Base-by-base conservation (phyloP, 2,797 vertebrate species). In the Hyperoplus lanceolatus region DNA sequence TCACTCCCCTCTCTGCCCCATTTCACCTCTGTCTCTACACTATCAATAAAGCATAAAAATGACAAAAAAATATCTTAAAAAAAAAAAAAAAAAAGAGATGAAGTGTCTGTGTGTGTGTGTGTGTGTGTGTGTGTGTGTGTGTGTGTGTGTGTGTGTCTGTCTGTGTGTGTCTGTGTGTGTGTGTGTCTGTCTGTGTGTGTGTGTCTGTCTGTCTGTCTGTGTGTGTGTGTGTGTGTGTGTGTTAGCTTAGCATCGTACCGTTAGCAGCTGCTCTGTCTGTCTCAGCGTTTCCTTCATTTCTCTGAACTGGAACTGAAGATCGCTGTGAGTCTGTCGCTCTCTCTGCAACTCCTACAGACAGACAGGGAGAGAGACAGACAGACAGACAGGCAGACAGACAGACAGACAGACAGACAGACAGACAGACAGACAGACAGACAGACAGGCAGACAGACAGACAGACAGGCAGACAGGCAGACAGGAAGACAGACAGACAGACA, bases 241-340 rank as follows among this genome's bases (percentile, higher is more conserved):
- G 51, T 29, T 41, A 15, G 54, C 42, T 8, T 21, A 12, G 18
- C 5, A 11, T 18, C 70, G 94, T 83, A 98, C 97, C 90, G 90
- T 95, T 45, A 98, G 94, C 91, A 97, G 89, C 66, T 97, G 96
- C 61, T 98, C 96, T 2, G 95, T 96, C 51, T 96, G 94, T 82
- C 93, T 96, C 87, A 98, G 87, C n/a, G 95, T 95, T 61, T 97
- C 96, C 55, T 95, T 96, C 66, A 96, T 94, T 75, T 97, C 96
- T 0, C 87, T 93, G 29, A 97, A 96, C 87, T 97, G 96, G 73
- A 97, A 96, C 81, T 96, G 95, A 75, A 98, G 85, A 41, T 96
- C 29, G 3, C 67, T 81, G 82, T 97, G 97, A 71, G 96, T 90
- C 0, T 97, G 96, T 39, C 92, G 96, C 80, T 98, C 96, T 7